A percentile compares a stretch with the other conserved stretches of the same genome.
Conservation (phyloP, 1,140 invertebrate genomes). For the Formica exsecta region DNA sequence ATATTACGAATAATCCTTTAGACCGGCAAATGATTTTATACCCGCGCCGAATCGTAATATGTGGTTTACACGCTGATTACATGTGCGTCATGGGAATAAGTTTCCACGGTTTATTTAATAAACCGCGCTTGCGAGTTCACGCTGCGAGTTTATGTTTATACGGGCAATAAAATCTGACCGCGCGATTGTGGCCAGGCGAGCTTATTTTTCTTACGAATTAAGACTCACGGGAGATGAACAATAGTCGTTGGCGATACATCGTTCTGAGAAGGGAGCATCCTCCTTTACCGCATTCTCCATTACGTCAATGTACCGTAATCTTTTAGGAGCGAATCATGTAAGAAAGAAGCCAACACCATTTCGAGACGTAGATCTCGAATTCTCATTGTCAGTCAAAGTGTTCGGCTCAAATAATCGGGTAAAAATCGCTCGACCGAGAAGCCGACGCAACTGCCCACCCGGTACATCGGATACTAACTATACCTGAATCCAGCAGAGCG, state of each 20-base stretch:
- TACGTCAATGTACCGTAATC: slow-evolving; percentile 4
- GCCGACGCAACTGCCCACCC: slow-evolving; percentile 71
- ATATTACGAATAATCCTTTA: slow-evolving; percentile 29
- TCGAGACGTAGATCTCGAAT: not conserved
- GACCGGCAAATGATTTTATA: slow-evolving; percentile 55
- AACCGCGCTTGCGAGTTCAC: slow-evolving; percentile 32
- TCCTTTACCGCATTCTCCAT: not conserved
- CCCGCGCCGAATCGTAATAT: slow-evolving; percentile 62
- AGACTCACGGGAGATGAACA: slow-evolving; percentile 21
- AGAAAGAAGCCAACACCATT: slow-evolving; percentile 9
- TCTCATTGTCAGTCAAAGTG: slow-evolving; percentile 33
- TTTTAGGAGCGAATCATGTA: not conserved
- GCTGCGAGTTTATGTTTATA: slow-evolving; percentile 54
- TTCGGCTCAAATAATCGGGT: not conserved
- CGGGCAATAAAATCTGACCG: slow-evolving; percentile 67
- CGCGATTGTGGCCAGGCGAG: slow-evolving; percentile 35
- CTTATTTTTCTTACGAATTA: slow-evolving; percentile 29
- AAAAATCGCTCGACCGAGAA: slow-evolving; percentile 7
- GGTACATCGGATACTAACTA: slow-evolving; percentile 80
- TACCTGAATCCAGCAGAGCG: slow-evolving; percentile 81
- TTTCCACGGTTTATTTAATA: slow-evolving; percentile 74
- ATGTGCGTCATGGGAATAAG: slow-evolving; percentile 62
- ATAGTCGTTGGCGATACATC: slow-evolving; percentile 22
- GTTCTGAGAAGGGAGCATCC: not conserved
- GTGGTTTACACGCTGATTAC: slow-evolving; percentile 50